Conservation (phyloP, 2,113 vertebrate genomes). For the Prolemur simus region DNA sequence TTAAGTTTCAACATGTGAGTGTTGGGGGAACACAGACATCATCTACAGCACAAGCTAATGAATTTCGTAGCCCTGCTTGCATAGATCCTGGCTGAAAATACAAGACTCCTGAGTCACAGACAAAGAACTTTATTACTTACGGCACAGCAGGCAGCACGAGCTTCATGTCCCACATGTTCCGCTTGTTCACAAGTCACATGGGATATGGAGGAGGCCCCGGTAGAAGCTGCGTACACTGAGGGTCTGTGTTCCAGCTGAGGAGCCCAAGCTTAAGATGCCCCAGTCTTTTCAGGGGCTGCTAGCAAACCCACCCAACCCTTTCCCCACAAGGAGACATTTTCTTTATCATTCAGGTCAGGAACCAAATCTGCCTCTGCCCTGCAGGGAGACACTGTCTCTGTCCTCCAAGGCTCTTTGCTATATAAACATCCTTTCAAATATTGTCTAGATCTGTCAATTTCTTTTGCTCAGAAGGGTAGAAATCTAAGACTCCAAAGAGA, state of each 20-base stretch:
- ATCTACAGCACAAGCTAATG: background rate
- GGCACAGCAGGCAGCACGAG: background rate
- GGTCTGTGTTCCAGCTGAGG: background rate
- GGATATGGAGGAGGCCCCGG: background rate
- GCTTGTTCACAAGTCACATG: background rate
- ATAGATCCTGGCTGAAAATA: background rate
- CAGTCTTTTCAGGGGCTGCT: background rate
- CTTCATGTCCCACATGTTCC: background rate
- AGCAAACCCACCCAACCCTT: background rate
- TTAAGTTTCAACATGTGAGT: background rate
- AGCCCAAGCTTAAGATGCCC: background rate
- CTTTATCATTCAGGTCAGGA: conserved; percentile 19
- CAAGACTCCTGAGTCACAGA: background rate
- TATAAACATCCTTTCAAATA: conserved; percentile 19
- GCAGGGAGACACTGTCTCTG: background rate
- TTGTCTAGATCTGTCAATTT: background rate
- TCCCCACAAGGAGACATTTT: background rate
- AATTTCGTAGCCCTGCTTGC: background rate
- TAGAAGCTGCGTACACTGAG: background rate
- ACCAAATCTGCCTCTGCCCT: background rate
- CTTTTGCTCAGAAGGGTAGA: conserved; percentile 4
- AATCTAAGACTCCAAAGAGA: background rate
- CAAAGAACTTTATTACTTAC: background rate
- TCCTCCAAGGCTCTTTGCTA: background rate
- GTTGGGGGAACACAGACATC: background rate